Evolutionary conservation across 2,797 vertebrate genomes (phyloP), one percentile per base, ranked within the genome.

Genomic region (Scolopax rusticola): DNA sequence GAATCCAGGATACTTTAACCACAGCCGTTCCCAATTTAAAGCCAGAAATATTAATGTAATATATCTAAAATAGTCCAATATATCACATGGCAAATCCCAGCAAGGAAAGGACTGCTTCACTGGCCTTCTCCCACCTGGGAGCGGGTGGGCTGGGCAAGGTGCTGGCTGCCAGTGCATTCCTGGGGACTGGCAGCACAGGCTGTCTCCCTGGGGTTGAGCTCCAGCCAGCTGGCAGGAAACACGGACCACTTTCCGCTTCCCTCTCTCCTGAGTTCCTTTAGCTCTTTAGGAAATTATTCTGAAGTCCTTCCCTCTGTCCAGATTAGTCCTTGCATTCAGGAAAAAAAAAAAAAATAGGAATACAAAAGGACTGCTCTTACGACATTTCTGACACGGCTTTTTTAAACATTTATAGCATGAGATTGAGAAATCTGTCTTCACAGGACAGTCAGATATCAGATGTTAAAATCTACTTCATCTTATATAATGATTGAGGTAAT

Each of bases 21-120:
- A 77, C 89, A 95, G 54, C 83, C 68, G 50, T 85, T 93, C 79
- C 75, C 84, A 82, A 32, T 78, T 92, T 87, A 47, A 71, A 89
- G 82, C 74, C 87, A 97, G 89, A 75, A 95, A 92, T 90, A 95
- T 90, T 79, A 78, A 78, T 32, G 92, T 4, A 97, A 87, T 77
- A 65, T 28, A 86, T 84, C 71, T 76, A 73, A 91, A 95, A 8
- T 20, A 76, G 74, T 8, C 73, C 92, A 79, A 70, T 65, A 32
- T 11, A 84, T 89, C 81, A 83, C 53, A 30, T 9, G 70, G 77
- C 59, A 85, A 91, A 92, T 75, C 18, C 59, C 78, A 94, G 78
- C 59, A 92, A 84, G 67, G 60, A 53, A 60, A 92, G 67, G 51
- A 63, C 21, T 6, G 10, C 64, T 75, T 59, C 6, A 2, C 68